Percentiles rank a stretch among this genome's conserved stretches.
These are phyloP conservation scores for Eptatretus atami DNA, from an alignment of 2,797 vertebrate species.

Conservation along the genomic window DNA sequence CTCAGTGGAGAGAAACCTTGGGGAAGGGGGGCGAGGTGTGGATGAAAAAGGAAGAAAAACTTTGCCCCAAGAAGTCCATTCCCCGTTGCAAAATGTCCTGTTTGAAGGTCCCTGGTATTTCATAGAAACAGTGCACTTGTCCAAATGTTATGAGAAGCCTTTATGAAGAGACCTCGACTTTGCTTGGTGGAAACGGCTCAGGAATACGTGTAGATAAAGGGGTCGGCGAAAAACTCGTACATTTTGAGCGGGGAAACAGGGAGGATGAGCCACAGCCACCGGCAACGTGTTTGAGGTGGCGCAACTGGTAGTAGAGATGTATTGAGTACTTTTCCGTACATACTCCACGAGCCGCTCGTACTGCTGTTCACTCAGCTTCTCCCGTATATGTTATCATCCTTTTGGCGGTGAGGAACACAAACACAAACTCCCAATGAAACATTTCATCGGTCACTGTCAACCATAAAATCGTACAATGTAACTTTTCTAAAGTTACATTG, in stretches of 20 bases:
- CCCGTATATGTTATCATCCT: conserved; percentile 15
- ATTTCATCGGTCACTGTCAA: no score
- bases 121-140: no score
- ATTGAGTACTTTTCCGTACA: conserved; percentile 30
- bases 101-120: no score
- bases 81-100: no score
- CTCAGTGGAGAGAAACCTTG: no score
- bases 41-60: no score
- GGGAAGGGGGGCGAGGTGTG: no score
- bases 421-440: no score
- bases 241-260: conserved; percentile 28
- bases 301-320: conserved; percentile 20
- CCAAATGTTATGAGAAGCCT: conserved; percentile 21
- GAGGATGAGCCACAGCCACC: conserved; percentile 22
- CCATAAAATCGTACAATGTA: no score
- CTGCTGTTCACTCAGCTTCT: conserved; percentile 65
- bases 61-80: no score
- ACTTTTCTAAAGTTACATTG: no score
- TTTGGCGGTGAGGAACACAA: no score
- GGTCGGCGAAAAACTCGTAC: conserved; percentile 46
- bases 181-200: conserved; percentile 61
- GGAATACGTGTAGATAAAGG: conserved; percentile 36
- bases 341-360: conserved; percentile 66
- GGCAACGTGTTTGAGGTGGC: conserved; percentile 14
- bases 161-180: conserved; percentile 57